phyloP scores from a whole-genome alignment of 2,797 vertebrate genomes.

The Xerus rutilus region DNA sequence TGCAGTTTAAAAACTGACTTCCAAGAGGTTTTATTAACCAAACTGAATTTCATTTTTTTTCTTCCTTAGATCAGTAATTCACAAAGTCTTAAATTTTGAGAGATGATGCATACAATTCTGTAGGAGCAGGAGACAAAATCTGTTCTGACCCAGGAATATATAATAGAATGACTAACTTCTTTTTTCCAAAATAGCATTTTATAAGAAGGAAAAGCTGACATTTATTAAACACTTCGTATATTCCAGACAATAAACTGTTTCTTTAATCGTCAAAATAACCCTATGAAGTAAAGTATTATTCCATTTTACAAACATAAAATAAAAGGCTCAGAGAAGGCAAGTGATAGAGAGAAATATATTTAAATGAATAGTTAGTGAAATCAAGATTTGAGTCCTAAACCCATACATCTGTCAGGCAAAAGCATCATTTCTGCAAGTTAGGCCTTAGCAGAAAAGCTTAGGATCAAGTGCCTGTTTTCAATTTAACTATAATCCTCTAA shows the following conservation, averaged over 20 bases:
- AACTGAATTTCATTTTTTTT: slow-evolving; percentile 43
- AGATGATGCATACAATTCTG: slow-evolving; percentile 6
- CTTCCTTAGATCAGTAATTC: not conserved
- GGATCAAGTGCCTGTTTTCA: not conserved
- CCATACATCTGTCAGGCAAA: not conserved
- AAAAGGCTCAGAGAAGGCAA: not conserved
- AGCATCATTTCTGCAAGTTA: not conserved
- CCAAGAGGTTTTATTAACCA: slow-evolving; percentile 53
- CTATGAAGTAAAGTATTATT: not conserved
- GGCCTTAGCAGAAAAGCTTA: not conserved
- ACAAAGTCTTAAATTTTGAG: slow-evolving; percentile 14
- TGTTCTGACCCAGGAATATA: slow-evolving; percentile 42
- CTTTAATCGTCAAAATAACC: not conserved
- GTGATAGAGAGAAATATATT: not conserved
- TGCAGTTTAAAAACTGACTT: slow-evolving; percentile 64
- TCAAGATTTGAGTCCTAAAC: not conserved
- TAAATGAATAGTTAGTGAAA: not conserved
- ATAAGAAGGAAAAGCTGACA: not conserved
- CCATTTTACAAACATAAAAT: not conserved
- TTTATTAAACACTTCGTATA: not conserved
- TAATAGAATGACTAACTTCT: slow-evolving; percentile 3
- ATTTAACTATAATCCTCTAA: not conserved
- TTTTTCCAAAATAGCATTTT: slow-evolving; percentile 37
- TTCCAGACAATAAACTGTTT: not conserved
- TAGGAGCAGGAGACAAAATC: slow-evolving; percentile 5